These are phyloP conservation scores for Climacteris rufus DNA, from an alignment of 2,113 vertebrate genomes.

Conservation along the genomic window DNA sequence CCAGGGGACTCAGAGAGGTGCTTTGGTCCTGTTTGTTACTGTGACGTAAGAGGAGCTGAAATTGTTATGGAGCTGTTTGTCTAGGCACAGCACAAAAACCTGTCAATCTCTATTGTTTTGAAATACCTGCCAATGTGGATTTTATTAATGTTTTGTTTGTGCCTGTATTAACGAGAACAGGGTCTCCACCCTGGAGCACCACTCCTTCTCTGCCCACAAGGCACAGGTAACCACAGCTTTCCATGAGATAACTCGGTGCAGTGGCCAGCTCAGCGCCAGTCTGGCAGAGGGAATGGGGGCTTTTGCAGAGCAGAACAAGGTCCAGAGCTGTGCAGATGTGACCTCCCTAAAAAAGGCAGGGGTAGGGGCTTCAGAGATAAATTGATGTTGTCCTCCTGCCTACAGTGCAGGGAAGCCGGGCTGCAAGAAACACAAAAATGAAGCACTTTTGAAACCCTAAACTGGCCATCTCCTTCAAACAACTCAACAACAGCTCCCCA, in stretches of 20 bases:
- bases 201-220: conserved; percentile 37
- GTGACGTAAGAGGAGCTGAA: neutral
- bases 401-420: accelerated
- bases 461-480: neutral
- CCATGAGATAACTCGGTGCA: accelerated
- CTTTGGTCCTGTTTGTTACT: neutral
- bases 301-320: neutral
- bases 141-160: neutral
- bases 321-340: neutral
- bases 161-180: neutral
- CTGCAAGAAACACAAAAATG: neutral
- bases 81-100: neutral
- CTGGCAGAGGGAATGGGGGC: neutral
- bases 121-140: neutral
- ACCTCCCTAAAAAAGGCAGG: neutral
- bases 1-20: neutral
- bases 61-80: neutral
- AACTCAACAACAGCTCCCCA: neutral
- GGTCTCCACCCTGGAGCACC: conserved; percentile 2
- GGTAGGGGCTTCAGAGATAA: neutral
- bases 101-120: neutral
- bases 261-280: neutral
- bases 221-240: neutral
- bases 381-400: accelerated
- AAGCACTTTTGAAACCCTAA: neutral